Conservation (phyloP, 2,113 vertebrate genomes). For the Boleophthalmus pectinirostris region DNA sequence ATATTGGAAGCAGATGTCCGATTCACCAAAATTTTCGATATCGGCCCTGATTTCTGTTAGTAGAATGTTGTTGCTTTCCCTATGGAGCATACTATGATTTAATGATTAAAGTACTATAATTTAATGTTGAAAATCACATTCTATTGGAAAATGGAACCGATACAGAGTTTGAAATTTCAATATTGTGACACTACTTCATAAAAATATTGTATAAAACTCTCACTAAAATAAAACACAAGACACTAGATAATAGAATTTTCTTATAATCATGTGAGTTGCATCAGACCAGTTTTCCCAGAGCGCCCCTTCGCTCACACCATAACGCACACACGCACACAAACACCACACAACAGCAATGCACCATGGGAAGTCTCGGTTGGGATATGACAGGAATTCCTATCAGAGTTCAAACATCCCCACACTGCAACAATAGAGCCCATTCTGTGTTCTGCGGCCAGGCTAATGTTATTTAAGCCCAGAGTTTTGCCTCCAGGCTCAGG, state of each 20-base stretch:
- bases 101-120: too few relatives aligned
- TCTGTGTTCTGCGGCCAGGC: not conserved
- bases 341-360: constrained; percentile 26
- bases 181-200: too few relatives aligned
- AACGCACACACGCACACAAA: not conserved
- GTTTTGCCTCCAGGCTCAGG: not conserved
- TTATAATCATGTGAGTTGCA: not conserved
- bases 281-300: not conserved
- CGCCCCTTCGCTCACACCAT: not conserved
- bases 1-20: too few relatives aligned
- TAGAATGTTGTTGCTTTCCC: too few relatives aligned
- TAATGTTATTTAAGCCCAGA: not conserved
- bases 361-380: constrained; percentile 32
- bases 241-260: not conserved
- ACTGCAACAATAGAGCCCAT: not conserved
- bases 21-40: too few relatives aligned
- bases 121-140: too few relatives aligned
- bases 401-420: constrained; percentile 10
- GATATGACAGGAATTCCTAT: constrained; percentile 33
- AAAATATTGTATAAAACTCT: too few relatives aligned
- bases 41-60: too few relatives aligned
- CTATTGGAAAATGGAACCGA: too few relatives aligned
- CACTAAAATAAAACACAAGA: not conserved
- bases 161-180: too few relatives aligned
- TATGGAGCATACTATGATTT: too few relatives aligned